phyloP scores from a whole-genome alignment of 1,140 invertebrate species.

The Anastrepha obliqua region DNA sequence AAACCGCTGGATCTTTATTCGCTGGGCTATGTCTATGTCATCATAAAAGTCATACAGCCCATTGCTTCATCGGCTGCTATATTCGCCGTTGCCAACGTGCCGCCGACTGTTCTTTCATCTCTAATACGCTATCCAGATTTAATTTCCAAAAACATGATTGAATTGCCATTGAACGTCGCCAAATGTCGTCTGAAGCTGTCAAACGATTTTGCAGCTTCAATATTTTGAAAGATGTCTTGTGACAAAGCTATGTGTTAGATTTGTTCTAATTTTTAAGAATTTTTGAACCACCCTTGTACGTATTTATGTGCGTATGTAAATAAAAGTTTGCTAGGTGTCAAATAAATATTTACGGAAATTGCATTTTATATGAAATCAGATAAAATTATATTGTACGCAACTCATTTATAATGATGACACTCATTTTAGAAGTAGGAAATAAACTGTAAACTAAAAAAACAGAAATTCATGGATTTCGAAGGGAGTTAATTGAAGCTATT shows the following conservation, averaged over 20 bases:
- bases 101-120: too few relatives aligned
- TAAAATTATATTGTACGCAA: slow-evolving; percentile 58
- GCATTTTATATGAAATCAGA: slow-evolving; percentile 72
- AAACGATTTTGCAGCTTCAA: too few relatives aligned
- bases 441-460: not conserved
- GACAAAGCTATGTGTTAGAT: not conserved
- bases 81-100: too few relatives aligned
- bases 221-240: too few relatives aligned
- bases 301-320: not conserved
- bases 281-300: not conserved
- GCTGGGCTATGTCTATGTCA: too few relatives aligned
- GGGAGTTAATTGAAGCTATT: not conserved
- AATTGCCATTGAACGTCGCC: too few relatives aligned
- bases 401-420: slow-evolving; percentile 11
- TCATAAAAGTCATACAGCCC: too few relatives aligned
- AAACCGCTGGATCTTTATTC: too few relatives aligned
- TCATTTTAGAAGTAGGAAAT: not conserved
- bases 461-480: not conserved
- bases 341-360: slow-evolving; percentile 66
- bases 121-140: too few relatives aligned
- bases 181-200: too few relatives aligned
- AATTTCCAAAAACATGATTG: too few relatives aligned
- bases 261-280: not conserved
- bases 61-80: too few relatives aligned
- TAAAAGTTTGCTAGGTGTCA: not conserved